Evolutionary conservation across 2,888 invertebrate genomes (phyloP), one percentile per base, ranked within the genome.

Genomic region (Drosophila ustulata): DNA sequence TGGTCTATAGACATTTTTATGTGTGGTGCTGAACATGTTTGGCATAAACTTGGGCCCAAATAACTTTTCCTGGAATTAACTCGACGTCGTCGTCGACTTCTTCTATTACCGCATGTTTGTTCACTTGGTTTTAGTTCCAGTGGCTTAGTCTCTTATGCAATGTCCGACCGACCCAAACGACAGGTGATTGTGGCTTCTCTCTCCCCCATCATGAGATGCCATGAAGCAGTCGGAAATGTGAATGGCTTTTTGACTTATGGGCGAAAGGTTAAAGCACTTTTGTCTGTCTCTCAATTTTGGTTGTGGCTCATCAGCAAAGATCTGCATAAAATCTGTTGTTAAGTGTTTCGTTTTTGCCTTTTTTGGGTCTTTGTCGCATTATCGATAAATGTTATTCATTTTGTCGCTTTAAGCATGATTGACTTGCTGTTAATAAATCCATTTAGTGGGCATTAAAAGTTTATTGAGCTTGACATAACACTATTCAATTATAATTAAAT

Each of bases 41-140:
- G 81, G 66, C 80, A 71, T 79, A 79, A 66, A 75, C 55, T 56
- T 59, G 58, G 70, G 45, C 46, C 51, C 11, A 5, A 6, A 30
- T 47, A 59, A 56, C 43, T 76, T 76, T 76, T 76, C 80, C 76
- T 66, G 80, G 75, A 79, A 76, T 75, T 70, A 79, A 76, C 59
- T 66, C 56, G 56, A 63, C 75, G 13, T 39, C 39, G 39, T 41
- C 39, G 13, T 39, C 7, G 13, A 18, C 39, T 13, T 39, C 39
- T 41, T 4, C 13, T 76, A 79, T 76, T 76, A 80, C 80, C 76
- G 62, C 75, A 79, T 75, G 56, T 69, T 72, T 50, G 62, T 39
- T 30, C 13, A 9, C 46, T 45, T 34, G 25, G 46, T 6, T 46
- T 61, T 46, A 59, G 66, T 62, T 57, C 28, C 61, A 61, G 59